phyloP scores from a whole-genome alignment of 2,888 invertebrate genomes.

The Eledona agricola region DNA sequence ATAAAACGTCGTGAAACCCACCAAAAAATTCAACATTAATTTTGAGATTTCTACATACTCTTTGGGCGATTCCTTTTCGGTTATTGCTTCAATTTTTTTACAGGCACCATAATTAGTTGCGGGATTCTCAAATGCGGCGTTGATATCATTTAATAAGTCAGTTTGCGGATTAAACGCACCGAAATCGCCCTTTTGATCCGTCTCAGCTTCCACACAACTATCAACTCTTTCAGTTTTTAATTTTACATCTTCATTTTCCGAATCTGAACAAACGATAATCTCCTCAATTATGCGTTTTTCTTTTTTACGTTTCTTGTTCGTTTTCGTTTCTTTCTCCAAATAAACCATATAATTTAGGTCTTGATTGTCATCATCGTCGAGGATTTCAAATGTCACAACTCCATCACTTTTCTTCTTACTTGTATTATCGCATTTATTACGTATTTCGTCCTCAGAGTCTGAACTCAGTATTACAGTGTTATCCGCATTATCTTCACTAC shows the following conservation, averaged over 20 bases:
- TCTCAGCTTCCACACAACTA: slow-evolving; percentile 4
- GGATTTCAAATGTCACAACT: slow-evolving; percentile 32
- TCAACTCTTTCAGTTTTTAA: slow-evolving; percentile 10
- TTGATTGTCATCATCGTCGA: slow-evolving; percentile 30
- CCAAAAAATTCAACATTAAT: too few relatives aligned
- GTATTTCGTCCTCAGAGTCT: slow-evolving; percentile 25
- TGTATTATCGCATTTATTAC: not conserved
- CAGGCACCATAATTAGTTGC: too few relatives aligned
- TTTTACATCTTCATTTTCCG: slow-evolving; percentile 32
- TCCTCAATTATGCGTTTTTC: not conserved
- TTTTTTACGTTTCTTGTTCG: slow-evolving; percentile 16
- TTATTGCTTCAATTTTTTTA: too few relatives aligned
- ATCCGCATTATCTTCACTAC: too few relatives aligned
- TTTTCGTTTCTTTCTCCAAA: slow-evolving; percentile 28
- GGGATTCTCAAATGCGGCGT: too few relatives aligned
- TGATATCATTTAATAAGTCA: too few relatives aligned
- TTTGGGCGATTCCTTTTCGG: too few relatives aligned
- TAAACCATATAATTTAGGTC: slow-evolving; percentile 29
- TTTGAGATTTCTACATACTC: too few relatives aligned
- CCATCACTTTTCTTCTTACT: slow-evolving; percentile 4
- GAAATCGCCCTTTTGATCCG: too few relatives aligned
- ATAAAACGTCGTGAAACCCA: too few relatives aligned
- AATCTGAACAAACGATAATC: slow-evolving; percentile 30
- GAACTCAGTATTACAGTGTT: slow-evolving; percentile 14
- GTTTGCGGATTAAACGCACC: too few relatives aligned